Percentiles rank a stretch among this genome's conserved stretches.
These are phyloP conservation scores for Crocuta crocuta DNA, from an alignment of 2,113 vertebrate genomes.

Conservation along the genomic window DNA sequence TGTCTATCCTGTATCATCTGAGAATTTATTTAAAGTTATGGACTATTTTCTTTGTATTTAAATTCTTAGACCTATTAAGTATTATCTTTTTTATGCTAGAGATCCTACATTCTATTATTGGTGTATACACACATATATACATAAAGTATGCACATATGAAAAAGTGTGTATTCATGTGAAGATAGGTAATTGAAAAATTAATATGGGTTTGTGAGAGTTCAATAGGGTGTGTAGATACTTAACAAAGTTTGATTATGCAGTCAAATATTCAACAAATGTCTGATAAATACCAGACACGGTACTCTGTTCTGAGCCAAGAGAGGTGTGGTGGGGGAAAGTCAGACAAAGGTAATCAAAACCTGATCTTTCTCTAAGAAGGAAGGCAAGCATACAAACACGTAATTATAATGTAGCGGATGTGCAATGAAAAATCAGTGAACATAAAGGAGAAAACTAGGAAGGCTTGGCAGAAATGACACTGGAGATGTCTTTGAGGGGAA, in stretches of 20 bases:
- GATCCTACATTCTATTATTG: not conserved
- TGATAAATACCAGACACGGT: not conserved
- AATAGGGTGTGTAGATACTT: not conserved
- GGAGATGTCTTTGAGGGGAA: not conserved
- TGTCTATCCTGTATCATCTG: not conserved
- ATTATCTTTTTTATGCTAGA: conserved; percentile 29
- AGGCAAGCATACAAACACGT: not conserved
- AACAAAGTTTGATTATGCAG: not conserved
- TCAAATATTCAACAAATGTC: not conserved
- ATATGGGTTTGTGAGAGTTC: not conserved
- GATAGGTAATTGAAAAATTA: conserved; percentile 25
- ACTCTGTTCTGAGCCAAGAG: not conserved
- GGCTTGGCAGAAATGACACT: not conserved
- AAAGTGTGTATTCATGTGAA: not conserved
- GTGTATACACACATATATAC: not conserved
- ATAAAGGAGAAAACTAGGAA: not conserved
- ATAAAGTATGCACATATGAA: not conserved
- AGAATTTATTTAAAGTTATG: conserved; percentile 37
- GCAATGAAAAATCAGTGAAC: not conserved
- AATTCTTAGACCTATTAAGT: not conserved
- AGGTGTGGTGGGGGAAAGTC: not conserved
- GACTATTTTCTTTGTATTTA: conserved; percentile 23
- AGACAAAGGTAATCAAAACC: not conserved
- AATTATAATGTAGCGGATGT: not conserved
- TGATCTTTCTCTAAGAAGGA: not conserved